Evolutionary conservation across 2,888 invertebrate genomes (phyloP).

Genomic region (Isoperla grammatica): DNA sequence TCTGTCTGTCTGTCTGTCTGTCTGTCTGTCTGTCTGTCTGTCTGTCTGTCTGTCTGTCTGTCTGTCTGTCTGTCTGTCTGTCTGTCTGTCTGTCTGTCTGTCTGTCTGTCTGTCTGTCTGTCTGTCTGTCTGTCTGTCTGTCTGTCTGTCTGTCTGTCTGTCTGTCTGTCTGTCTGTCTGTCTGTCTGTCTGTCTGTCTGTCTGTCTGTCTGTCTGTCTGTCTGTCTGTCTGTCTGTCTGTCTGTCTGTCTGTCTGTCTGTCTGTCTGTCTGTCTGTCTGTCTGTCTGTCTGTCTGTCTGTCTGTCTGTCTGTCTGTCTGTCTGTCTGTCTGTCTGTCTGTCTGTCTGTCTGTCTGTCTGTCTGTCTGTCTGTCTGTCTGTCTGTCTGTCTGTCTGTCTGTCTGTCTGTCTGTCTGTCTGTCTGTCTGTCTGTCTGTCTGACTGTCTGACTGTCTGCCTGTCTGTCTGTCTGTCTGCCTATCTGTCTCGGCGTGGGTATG

Average conservation of each 20-base stretch:
- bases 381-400: no score
- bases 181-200: slow-evolving; percentile 21
- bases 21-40: no score
- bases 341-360: no score
- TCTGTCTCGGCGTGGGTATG: no score
- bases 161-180: slow-evolving; percentile 23
- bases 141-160: slow-evolving; percentile 23
- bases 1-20: no score
- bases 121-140: slow-evolving; percentile 23
- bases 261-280: slow-evolving; percentile 18
- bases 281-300: slow-evolving; percentile 22
- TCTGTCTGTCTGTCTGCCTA: no score
- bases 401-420: no score
- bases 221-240: slow-evolving; percentile 23
- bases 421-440: no score
- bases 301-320: slow-evolving; percentile 23
- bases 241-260: slow-evolving; percentile 20
- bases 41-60: slow-evolving; percentile 26
- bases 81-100: slow-evolving; percentile 26
- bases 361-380: no score
- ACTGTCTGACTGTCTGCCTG: no score
- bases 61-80: slow-evolving; percentile 27
- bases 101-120: slow-evolving; percentile 25
- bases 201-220: slow-evolving; percentile 23
- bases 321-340: no score